Evolutionary conservation across 2,113 vertebrate genomes (phyloP).

Genomic region (Tympanuchus pallidicinctus): DNA sequence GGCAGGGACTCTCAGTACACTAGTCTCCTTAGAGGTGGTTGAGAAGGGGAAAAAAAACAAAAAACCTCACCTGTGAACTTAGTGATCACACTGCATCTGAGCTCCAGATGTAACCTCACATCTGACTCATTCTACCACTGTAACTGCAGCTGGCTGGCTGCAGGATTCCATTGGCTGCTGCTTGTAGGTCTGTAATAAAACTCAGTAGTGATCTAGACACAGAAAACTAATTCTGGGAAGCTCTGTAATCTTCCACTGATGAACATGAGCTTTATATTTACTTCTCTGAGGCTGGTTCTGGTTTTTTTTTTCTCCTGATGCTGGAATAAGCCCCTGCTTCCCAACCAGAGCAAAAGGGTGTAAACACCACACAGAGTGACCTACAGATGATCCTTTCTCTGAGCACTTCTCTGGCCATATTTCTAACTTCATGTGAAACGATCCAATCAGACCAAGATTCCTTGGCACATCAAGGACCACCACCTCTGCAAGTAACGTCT

Average conservation of each 20-base stretch:
- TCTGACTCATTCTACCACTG: not conserved
- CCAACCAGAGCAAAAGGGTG: not conserved
- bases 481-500: not conserved
- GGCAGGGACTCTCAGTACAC: not conserved
- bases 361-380: not conserved
- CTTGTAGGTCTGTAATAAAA: not conserved
- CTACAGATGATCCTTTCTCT: not conserved
- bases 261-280: not conserved
- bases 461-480: not conserved
- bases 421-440: not conserved
- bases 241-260: not conserved
- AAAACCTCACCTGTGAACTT: not conserved
- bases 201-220: not conserved
- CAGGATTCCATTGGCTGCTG: not conserved
- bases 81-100: accelerated
- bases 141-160: not conserved
- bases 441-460: not conserved
- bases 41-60: not conserved
- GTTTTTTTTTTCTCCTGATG: not conserved
- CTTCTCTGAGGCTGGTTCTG: not conserved
- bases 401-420: not conserved
- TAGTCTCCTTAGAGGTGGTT: not conserved
- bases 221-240: not conserved
- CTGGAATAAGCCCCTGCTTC: not conserved
- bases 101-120: not conserved